Conservation (phyloP, 2,797 vertebrate genomes). For the Nothura maculosa region DNA sequence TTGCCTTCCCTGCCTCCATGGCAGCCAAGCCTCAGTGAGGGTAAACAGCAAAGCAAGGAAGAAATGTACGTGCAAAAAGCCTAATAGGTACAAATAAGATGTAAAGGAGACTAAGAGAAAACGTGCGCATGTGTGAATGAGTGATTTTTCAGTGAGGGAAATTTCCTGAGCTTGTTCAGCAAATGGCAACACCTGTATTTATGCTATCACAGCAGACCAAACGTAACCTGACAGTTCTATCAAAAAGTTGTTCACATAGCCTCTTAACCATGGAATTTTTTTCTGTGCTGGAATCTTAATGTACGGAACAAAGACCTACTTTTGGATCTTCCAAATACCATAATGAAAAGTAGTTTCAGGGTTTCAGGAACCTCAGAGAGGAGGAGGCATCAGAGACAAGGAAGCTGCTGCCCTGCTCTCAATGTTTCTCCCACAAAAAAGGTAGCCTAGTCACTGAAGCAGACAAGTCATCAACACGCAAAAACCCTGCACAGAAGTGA, state of each 20-base stretch:
- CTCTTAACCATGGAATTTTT: background rate
- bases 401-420: background rate
- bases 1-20: accelerated
- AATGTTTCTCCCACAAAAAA: background rate
- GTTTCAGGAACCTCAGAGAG: background rate
- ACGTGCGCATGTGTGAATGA: too few species aligned
- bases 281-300: background rate
- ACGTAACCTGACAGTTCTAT: background rate
- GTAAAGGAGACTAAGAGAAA: too few species aligned
- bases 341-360: background rate
- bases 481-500: background rate
- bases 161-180: background rate
- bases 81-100: background rate
- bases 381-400: background rate
- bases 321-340: background rate
- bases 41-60: background rate
- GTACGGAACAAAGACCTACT: background rate
- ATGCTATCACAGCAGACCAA: background rate
- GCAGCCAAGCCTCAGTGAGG: background rate
- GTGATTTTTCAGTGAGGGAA: background rate
- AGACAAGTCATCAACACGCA: background rate
- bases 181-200: background rate
- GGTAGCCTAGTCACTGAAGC: background rate
- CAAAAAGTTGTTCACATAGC: background rate
- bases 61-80: background rate